These are phyloP conservation scores for Chymomyza costata DNA, from an alignment of 1,140 invertebrate genomes.

Conservation along the genomic window DNA sequence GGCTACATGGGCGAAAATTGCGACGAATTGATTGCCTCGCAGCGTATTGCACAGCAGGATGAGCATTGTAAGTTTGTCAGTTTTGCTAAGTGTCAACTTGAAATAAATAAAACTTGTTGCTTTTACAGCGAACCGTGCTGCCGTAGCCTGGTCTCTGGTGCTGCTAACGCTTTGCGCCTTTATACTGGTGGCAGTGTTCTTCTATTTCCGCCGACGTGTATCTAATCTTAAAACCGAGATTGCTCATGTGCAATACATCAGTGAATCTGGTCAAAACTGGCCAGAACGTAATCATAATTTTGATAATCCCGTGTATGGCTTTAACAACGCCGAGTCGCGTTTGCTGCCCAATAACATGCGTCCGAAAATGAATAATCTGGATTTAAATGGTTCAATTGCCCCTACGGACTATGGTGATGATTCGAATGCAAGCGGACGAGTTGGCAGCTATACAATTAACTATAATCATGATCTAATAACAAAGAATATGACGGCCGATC, in stretches of 20 bases:
- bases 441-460: constrained; percentile 74
- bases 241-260: constrained; percentile 91
- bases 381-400: constrained; percentile 37
- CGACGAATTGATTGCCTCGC: constrained; percentile 71
- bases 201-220: constrained; percentile 87
- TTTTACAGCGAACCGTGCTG: constrained; percentile 76
- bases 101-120: too few relatives aligned
- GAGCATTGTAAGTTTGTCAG: constrained; percentile 40
- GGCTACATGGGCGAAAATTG: constrained; percentile 83
- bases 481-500: constrained; percentile 89
- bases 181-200: constrained; percentile 79
- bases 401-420: constrained; percentile 51
- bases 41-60: constrained; percentile 39
- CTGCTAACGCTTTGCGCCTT: constrained; percentile 82
- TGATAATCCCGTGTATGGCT: constrained; percentile 94
- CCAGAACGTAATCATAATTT: constrained; percentile 89
- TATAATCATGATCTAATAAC: constrained; percentile 79
- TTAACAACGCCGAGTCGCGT: constrained; percentile 80
- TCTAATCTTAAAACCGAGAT: constrained; percentile 89
- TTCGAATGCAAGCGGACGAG: constrained; percentile 67
- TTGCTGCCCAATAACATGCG: constrained; percentile 81
- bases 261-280: constrained; percentile 81
- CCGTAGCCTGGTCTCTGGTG: constrained; percentile 81
- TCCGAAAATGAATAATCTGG: constrained; percentile 76
- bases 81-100: too few relatives aligned